Percentiles rank a stretch among this genome's conserved stretches.
Evolutionary conservation across 1,140 invertebrate species (phyloP).

Genomic region (Scaptomyza montana): DNA sequence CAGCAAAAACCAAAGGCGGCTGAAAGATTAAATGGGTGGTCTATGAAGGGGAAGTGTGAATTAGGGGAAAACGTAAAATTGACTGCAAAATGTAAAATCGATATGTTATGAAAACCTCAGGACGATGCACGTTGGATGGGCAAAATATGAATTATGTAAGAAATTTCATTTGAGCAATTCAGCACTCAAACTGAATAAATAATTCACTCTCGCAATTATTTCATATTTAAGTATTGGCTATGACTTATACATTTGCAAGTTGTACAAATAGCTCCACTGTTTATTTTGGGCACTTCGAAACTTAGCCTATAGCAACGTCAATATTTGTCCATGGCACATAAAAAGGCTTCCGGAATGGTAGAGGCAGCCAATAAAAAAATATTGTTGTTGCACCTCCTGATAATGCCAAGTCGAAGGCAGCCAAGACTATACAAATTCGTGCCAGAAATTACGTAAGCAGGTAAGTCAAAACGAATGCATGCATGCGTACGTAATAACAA

Average conservation of each 20-base stretch:
- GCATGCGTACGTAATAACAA: constrained; percentile 48
- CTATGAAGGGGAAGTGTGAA: neutral
- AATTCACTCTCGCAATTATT: too few relatives aligned
- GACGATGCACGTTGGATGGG: too few relatives aligned
- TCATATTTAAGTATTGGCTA: too few relatives aligned
- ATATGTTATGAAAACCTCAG: constrained; percentile 75
- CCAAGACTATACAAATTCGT: constrained; percentile 56
- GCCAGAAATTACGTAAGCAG: constrained; percentile 44
- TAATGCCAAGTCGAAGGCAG: constrained; percentile 19
- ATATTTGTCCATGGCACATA: constrained; percentile 50
- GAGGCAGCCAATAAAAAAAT: constrained; percentile 3
- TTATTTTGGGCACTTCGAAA: too few relatives aligned
- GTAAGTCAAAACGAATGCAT: constrained; percentile 1
- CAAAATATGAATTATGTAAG: too few relatives aligned
- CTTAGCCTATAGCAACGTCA: constrained; percentile 35
- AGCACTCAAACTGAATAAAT: too few relatives aligned
- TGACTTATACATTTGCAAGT: too few relatives aligned
- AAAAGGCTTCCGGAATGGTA: constrained; percentile 16
- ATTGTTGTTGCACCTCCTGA: constrained; percentile 35
- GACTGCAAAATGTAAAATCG: constrained; percentile 73
- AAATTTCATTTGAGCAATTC: too few relatives aligned
- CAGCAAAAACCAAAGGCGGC: too few relatives aligned
- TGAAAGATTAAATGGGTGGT: constrained; percentile 25
- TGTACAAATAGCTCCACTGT: too few relatives aligned
- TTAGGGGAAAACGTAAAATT: too few relatives aligned